Conservation (phyloP, 2,797 vertebrate genomes). For the Vultur gryphus region DNA sequence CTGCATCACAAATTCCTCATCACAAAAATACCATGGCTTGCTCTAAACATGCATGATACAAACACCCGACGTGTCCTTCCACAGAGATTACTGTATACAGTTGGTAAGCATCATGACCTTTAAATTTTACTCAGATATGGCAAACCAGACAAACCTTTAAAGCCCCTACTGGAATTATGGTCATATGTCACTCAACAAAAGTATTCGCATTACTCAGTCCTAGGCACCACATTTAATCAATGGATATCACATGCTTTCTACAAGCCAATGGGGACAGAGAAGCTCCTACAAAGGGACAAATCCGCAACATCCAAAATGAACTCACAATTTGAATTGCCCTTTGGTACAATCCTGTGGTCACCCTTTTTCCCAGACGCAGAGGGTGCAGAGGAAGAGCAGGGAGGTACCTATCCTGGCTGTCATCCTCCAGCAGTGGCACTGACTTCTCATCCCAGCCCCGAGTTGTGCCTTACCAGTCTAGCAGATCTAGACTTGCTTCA, state of each 20-base stretch:
- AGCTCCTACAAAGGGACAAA: neutral
- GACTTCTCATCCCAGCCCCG: neutral
- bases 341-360: neutral
- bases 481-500: neutral
- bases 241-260: neutral
- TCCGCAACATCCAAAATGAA: neutral
- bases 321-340: neutral
- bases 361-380: neutral
- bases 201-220: neutral
- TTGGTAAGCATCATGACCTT: neutral
- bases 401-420: neutral
- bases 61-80: accelerated
- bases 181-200: neutral
- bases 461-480: neutral
- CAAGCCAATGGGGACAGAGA: neutral
- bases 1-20: neutral
- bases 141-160: neutral
- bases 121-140: neutral
- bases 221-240: neutral
- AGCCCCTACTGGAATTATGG: neutral
- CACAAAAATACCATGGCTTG: neutral
- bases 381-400: neutral
- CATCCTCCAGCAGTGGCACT: neutral
- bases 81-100: neutral
- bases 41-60: neutral